Percentiles rank a stretch among this genome's conserved stretches.
Evolutionary conservation across 2,888 invertebrate genomes (phyloP).

Genomic region (Pachycephus smyrnensis): DNA sequence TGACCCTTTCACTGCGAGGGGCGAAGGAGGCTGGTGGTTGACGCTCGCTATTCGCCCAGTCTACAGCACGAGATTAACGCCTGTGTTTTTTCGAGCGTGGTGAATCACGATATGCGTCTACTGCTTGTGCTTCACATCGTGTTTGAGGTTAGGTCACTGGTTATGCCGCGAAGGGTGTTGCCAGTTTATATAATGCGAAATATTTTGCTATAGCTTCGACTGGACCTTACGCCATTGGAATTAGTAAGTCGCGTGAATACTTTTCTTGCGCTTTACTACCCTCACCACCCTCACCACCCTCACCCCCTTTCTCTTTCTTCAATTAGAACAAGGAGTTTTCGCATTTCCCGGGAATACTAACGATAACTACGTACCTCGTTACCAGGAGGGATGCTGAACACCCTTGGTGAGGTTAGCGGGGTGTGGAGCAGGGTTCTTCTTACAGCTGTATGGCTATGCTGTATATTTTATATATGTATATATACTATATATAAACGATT

Average conservation of each 20-base stretch:
- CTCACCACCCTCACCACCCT: fast-evolving
- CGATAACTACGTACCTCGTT: not conserved
- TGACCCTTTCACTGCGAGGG: not conserved
- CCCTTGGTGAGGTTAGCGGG: not conserved
- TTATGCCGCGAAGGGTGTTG: not conserved
- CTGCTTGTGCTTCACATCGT: not conserved
- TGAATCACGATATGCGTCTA: not conserved
- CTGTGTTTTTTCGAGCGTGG: not conserved
- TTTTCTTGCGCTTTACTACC: not conserved
- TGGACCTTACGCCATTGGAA: not conserved
- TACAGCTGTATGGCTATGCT: not conserved
- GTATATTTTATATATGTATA: no score
- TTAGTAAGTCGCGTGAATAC: not conserved
- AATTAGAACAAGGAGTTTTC: not conserved
- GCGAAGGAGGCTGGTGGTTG: not conserved
- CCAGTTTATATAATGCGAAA: not conserved
- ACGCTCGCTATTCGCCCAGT: not conserved
- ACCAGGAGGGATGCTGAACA: not conserved
- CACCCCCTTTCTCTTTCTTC: not conserved
- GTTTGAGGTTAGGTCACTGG: not conserved
- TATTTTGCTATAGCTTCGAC: not conserved
- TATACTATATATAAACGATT: not conserved
- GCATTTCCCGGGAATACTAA: not conserved
- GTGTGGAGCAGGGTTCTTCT: not conserved
- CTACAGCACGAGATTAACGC: not conserved